Evolutionary conservation across 2,797 vertebrate species (phyloP).

Genomic region (Babyrousa celebensis): DNA sequence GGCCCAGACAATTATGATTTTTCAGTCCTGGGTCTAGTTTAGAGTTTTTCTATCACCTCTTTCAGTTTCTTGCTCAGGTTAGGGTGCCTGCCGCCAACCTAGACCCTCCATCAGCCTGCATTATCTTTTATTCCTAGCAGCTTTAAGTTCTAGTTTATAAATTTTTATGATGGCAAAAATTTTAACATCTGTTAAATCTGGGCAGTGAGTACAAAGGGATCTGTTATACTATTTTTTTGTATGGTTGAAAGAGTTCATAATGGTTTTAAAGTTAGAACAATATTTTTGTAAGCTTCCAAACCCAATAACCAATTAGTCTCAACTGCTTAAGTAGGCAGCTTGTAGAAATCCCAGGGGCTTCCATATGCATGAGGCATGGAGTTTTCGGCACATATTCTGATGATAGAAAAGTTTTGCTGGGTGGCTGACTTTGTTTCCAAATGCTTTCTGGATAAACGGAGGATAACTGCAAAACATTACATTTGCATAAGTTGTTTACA

Average conservation of each 20-base stretch:
- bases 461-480: neutral
- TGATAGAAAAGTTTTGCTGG: neutral
- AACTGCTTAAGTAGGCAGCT: neutral
- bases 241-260: slow-evolving; percentile 39
- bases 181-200: slow-evolving; percentile 33
- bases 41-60: slow-evolving; percentile 22
- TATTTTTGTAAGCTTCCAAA: slow-evolving; percentile 30
- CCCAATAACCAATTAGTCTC: neutral
- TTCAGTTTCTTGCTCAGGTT: neutral
- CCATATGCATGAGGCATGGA: neutral
- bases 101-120: neutral
- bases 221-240: slow-evolving; percentile 58
- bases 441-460: neutral
- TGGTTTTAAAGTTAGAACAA: slow-evolving; percentile 51
- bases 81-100: neutral
- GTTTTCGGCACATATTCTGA: neutral
- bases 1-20: neutral
- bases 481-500: slow-evolving; percentile 32
- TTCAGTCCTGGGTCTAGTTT: neutral
- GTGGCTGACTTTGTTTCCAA: neutral
- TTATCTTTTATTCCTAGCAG: neutral
- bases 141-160: slow-evolving; percentile 6
- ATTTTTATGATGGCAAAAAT: slow-evolving; percentile 27
- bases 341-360: neutral
- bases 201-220: neutral